Evolutionary conservation across 2,113 vertebrate species (phyloP), one percentile per base, ranked within the genome.

Genomic region (Acrocephalus kingi): DNA sequence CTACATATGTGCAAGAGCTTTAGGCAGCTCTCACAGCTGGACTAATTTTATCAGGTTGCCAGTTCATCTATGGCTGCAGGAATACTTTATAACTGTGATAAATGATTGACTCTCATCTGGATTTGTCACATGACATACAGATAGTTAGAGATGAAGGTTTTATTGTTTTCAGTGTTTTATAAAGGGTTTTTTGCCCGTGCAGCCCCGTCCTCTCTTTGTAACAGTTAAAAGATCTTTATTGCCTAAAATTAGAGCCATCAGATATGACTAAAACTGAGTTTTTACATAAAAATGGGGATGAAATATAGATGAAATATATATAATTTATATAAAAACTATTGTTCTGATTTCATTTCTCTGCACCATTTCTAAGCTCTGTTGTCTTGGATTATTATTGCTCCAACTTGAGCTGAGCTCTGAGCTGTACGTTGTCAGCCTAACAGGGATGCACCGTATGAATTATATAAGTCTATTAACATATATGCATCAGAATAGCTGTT

Each of bases 401-500:
- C 55, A 64, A 13, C 27, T 69, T 86, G 67, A 83, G 59, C 33
- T 85, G 67, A 79, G 72, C 58, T 79, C 37, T 39, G 74, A 90
- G 77, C 35, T 83, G 30, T 59, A 74, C 72, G 43, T 62, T 86
- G 79, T 88, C 87, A 94, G 72, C 48, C 48, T 83, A 41, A 45
- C 48, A 15, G 64, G 69, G 56, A 80, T 74, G 61, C 71, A 68
- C n/a, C 78, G 56, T 90, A 27, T 63, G 59, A 71, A 88, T 95
- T 96, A 94, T 71, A 20, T 90, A 94, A 94, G 54, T 80, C 55
- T 89, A 67, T 95, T 95, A 93, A 88, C 85, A 88, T 86, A 95
- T 58, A 85, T 84, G 48, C 83, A 90, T 75, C 90, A 93, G 80
- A 96, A 89, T 75, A 81, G 73, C 52, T 87, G 79, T 92, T 95